Evolutionary conservation across 1,140 invertebrate species (phyloP), one percentile per base, ranked within the genome.

Genomic region (Listronotus oregonensis): DNA sequence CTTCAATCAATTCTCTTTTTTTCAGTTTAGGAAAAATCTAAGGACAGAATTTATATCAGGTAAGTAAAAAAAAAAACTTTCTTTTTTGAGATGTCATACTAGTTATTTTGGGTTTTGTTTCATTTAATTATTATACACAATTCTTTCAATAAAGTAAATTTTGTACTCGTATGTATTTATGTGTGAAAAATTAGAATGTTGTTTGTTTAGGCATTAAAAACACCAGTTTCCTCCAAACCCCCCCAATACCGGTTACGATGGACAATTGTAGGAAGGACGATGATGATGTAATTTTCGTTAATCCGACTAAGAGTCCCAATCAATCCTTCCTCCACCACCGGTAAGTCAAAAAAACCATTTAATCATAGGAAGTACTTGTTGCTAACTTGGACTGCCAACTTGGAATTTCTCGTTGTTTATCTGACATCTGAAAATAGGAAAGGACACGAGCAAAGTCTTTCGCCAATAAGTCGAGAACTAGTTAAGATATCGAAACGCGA

Each of bases 1-100:
- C 59, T 42, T 75, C 75, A 0, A 75, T 77, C 31, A 77, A 77
- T 59, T 75, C 75, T 12, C 64, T 77, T 9, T n/a, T n/a, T 76
- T 77, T 27, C 73, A 76, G 66, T 71, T 77, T 34, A 65, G 75
- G 37, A 77, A 77, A 47, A 77, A 72, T 67, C 59, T 77, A 32
- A 57, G 74, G 34, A 73, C 63, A 1, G 74, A 77, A 57, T 77
- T 77, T 64, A 70, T 77, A 27, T 64, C 67, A 7, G 74, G 73
- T 70, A 51, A 27, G 46, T 60, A 42, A 27, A 27, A 27, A 27
- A 27, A 27, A 27, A 27, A n/a, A n/a, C n/a, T n/a, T n/a, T n/a
- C n/a, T n/a, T n/a, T n/a, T n/a, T n/a, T n/a, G n/a, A n/a, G n/a
- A n/a, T n/a, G n/a, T n/a, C n/a, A n/a, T n/a, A n/a, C n/a, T n/a